These are phyloP conservation scores for Chromis chromis DNA, from an alignment of 2,797 vertebrate genomes.

Conservation along the genomic window DNA sequence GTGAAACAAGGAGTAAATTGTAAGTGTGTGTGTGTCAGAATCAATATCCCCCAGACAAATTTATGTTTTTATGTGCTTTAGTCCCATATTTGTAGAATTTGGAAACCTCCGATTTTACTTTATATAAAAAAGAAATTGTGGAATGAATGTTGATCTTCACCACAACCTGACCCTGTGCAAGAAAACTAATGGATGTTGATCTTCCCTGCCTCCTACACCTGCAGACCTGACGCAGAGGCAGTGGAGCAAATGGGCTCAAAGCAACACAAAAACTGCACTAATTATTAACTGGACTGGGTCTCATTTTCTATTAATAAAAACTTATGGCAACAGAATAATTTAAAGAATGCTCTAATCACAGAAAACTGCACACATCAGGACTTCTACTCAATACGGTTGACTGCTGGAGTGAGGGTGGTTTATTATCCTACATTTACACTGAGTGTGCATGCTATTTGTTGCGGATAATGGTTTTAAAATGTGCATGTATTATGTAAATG, in stretches of 20 bases:
- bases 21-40: neutral
- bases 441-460: neutral
- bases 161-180: too few species aligned
- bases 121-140: neutral
- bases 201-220: neutral
- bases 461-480: neutral
- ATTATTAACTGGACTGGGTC: neutral
- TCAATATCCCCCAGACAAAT: slow-evolving; percentile 13
- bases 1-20: neutral
- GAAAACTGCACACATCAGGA: neutral
- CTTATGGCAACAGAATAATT: neutral
- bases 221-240: neutral
- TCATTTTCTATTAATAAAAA: neutral
- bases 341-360: neutral
- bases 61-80: neutral
- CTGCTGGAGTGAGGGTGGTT: neutral
- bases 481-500: neutral
- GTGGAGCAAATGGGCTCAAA: neutral
- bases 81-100: neutral
- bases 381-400: neutral
- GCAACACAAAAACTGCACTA: neutral
- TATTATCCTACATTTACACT: neutral
- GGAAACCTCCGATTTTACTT: neutral
- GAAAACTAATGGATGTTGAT: neutral
- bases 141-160: neutral